phyloP scores from a whole-genome alignment of 2,113 vertebrate species.

The Polypterus bichir region DNA sequence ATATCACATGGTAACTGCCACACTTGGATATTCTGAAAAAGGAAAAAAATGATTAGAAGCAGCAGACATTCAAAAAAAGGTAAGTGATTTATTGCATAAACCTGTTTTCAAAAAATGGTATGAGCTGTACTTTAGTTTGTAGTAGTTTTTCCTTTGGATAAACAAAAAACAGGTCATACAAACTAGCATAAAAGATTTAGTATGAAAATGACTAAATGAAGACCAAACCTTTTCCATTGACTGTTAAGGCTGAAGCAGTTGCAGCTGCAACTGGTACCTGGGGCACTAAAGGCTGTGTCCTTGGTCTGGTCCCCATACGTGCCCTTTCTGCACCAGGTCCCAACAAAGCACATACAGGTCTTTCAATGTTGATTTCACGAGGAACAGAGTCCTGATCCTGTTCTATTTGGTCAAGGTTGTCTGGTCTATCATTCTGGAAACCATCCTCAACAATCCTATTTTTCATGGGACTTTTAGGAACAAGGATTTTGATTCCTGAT shows the following conservation, averaged over 20 bases:
- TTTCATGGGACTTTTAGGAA: constrained; percentile 90
- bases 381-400: constrained; percentile 74
- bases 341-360: constrained; percentile 61
- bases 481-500: constrained; percentile 90
- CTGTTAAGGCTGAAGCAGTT: constrained; percentile 53
- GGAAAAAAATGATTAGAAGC: no score
- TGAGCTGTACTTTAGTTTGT: no score
- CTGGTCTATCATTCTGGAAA: constrained; percentile 71
- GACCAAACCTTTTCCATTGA: constrained; percentile 71
- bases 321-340: constrained; percentile 81
- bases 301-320: constrained; percentile 84
- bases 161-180: no score
- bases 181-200: background rate
- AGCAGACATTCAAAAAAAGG: no score
- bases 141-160: no score
- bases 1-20: no score
- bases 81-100: no score
- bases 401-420: constrained; percentile 66
- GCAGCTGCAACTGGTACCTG: constrained; percentile 60
- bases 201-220: rapidly evolving
- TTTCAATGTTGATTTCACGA: constrained; percentile 79
- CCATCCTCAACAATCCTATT: constrained; percentile 68
- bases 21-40: no score
- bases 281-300: constrained; percentile 55
- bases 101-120: no score